Evolutionary conservation across 1,140 invertebrate species (phyloP).

Genomic region (Mylabris phalerata): DNA sequence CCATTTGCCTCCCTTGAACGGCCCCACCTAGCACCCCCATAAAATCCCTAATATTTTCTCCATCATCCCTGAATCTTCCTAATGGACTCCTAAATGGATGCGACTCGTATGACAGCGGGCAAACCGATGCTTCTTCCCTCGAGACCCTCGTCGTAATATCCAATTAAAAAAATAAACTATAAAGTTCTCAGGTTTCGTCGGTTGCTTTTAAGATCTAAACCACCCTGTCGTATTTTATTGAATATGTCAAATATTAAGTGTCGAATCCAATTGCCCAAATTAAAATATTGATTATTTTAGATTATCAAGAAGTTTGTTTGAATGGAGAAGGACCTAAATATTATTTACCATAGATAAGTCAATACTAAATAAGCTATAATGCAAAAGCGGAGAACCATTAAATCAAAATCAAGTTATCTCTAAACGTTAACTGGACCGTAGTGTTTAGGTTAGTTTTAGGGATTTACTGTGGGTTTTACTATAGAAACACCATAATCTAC

Average conservation of each 20-base stretch:
- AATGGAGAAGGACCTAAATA: not conserved
- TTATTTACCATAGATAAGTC: not conserved
- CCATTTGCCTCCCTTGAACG: conserved; percentile 20
- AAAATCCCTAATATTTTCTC: conserved; percentile 28
- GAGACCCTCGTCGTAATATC: conserved; percentile 23
- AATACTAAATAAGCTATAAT: not conserved
- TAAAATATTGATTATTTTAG: not conserved
- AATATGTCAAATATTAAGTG: not conserved
- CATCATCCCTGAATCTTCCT: conserved; percentile 28
- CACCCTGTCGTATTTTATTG: not conserved
- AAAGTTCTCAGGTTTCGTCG: conserved; percentile 24
- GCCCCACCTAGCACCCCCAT: conserved; percentile 7
- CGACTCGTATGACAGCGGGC: conserved; percentile 31
- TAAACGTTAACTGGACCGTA: conserved; percentile 11
- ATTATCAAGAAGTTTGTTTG: not conserved
- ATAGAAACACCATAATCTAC: too few relatives aligned
- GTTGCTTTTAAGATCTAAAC: conserved; percentile 5
- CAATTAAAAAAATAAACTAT: conserved; percentile 36
- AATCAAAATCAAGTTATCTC: conserved; percentile 18
- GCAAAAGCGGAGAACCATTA: conserved; percentile 9
- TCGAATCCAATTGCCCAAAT: not conserved
- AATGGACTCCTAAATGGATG: conserved; percentile 30
- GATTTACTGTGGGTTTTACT: conserved; percentile 1
- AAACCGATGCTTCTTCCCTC: conserved; percentile 22
- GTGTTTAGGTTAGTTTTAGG: conserved; percentile 14